Percentiles rank a stretch among this genome's conserved stretches.
These are phyloP conservation scores for Agrenia bidenticulata DNA, from an alignment of 2,888 invertebrate genomes.

Conservation along the genomic window DNA sequence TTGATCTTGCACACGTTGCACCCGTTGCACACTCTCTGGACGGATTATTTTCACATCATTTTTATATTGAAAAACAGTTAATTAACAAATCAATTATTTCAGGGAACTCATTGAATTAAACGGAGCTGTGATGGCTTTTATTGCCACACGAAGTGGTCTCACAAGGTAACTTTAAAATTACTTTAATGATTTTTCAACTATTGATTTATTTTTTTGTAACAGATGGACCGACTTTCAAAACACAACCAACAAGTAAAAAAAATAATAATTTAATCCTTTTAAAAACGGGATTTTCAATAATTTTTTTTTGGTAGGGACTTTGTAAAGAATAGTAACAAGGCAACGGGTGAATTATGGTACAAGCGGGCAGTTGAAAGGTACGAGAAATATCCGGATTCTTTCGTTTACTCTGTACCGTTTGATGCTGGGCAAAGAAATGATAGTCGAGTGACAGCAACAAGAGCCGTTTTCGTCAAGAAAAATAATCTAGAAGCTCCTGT, in stretches of 20 bases:
- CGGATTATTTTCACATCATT: no score
- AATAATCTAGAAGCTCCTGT: conserved; percentile 77
- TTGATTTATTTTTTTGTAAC: no score
- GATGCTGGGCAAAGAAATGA: conserved; percentile 66
- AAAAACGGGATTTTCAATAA: no score
- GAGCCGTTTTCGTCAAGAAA: conserved; percentile 83
- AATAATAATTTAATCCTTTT: not conserved
- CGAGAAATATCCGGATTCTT: conserved; percentile 80
- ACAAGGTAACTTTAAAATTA: no score
- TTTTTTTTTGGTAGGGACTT: not conserved
- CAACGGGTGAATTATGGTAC: conserved; percentile 88
- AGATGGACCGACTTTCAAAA: no score
- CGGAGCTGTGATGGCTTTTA: conserved; percentile 79
- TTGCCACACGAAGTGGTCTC: conserved; percentile 86
- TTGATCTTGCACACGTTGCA: conserved; percentile 9
- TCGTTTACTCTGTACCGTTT: conserved; percentile 85
- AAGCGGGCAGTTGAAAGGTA: conserved; percentile 88
- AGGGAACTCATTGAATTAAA: conserved; percentile 81
- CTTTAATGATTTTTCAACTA: no score
- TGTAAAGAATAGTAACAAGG: conserved; percentile 71
- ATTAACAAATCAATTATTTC: conserved; percentile 37
- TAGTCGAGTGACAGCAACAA: conserved; percentile 74
- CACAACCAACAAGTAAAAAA: not conserved
- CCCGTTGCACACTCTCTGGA: not conserved
- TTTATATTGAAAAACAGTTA: no score